Base-by-base conservation (phyloP, 2,888 invertebrate genomes). In the Apoderus coryli region DNA sequence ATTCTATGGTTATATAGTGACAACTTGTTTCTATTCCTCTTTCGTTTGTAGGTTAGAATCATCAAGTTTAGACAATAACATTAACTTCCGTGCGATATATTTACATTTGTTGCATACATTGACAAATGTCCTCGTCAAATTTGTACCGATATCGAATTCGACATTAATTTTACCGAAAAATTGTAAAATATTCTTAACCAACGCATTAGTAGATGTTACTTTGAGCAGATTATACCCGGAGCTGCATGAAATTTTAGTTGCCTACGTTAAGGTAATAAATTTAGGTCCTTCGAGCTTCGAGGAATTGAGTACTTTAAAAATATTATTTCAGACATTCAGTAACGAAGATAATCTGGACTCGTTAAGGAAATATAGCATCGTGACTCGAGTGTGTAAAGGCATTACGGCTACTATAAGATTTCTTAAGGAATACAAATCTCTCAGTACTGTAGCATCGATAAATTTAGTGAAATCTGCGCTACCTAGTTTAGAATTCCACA, bases 401-500 rank as follows among this genome's bases (percentile, higher is more conserved):
- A 59, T 67, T 52, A 52, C 56, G 22, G 51, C 60, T 13, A 57
- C 64, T 19, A 46, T 67, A 2, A 48, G 48, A 30, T 56, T 66
- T 41, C 43, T 65, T 15, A 58, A 59, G 43, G 50, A 55, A 33
- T 42, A 51, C 24, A 44, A 48, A 27, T 41, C 47, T 13, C 33
- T 49, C n/a, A 40, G 46, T 9, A 43, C 47, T n/a, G 37, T 37
- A 31, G 53, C 53, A 44, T 56, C 63, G 14, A 50, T 72, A 2
- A 50, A 41, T 25, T 52, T 59, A 22, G 64, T 72, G 13, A 62
- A 65, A 39, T 59, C 62, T 14, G 64, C 71, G 1, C 53, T 73
- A 24, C 57, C 65, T 1, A 62, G 67, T 35, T 49, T 76, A 16
- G 64, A 71, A 34, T 64, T 72, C 42, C 72, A 74, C 46, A 61